phyloP scores from a whole-genome alignment of 2,888 invertebrate genomes.

The Microplitis manilae region DNA sequence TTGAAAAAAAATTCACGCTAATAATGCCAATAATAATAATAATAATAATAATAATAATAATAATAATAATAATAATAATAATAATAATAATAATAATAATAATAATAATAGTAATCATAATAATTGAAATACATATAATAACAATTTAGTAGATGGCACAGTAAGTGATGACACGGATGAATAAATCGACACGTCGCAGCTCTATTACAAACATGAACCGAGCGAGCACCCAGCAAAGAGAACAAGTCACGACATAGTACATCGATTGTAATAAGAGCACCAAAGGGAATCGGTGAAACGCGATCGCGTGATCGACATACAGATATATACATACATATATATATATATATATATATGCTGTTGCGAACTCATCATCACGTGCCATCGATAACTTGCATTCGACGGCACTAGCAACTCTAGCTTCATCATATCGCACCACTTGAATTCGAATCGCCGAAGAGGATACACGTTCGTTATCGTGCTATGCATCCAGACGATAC shows the following conservation, averaged over 20 bases:
- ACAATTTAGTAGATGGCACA: neutral
- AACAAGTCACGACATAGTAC: slow-evolving; percentile 42
- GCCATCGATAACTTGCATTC: slow-evolving; percentile 49
- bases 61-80: neutral
- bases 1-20: neutral
- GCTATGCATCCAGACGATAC: slow-evolving; percentile 7
- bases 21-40: neutral
- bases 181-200: slow-evolving; percentile 11
- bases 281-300: slow-evolving; percentile 39
- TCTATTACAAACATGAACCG: slow-evolving; percentile 6
- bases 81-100: neutral
- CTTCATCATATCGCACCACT: slow-evolving; percentile 17
- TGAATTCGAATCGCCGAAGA: slow-evolving; percentile 31
- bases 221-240: slow-evolving; percentile 11
- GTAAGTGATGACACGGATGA: neutral
- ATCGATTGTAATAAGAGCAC: slow-evolving; percentile 48
- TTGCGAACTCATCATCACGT: slow-evolving; percentile 40
- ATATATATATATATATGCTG: neutral
- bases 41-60: neutral
- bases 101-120: neutral
- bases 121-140: neutral
- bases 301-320: slow-evolving; percentile 32
- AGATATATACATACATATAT: neutral
- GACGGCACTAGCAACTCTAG: neutral
- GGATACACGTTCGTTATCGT: slow-evolving; percentile 23